Evolutionary conservation across 2,113 vertebrate species (phyloP).

Genomic region (Gnathochromis pfefferi): DNA sequence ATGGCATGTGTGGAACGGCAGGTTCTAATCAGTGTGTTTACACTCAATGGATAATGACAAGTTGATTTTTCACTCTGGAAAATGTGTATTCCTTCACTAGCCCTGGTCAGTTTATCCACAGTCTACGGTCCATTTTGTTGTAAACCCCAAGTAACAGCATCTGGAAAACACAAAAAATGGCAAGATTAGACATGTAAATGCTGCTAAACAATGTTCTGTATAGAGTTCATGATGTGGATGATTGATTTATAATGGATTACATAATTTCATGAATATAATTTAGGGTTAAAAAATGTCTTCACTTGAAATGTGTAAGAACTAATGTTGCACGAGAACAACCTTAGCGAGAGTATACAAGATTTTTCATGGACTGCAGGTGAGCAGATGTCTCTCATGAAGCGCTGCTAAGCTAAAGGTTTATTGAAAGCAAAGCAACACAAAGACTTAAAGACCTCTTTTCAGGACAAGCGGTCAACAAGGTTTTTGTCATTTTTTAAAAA

Average conservation of each 20-base stretch:
- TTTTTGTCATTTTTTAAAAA: neutral
- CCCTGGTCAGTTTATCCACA: neutral
- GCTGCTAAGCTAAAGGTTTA: neutral
- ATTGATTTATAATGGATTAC: neutral
- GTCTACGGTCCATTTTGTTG: neutral
- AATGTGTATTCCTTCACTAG: neutral
- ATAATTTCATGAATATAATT: neutral
- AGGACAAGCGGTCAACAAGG: neutral
- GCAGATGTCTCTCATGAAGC: neutral
- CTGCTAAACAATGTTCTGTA: neutral
- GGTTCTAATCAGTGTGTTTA: neutral
- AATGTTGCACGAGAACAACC: neutral
- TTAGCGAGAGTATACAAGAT: neutral
- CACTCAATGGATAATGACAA: neutral
- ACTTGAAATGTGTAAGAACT: neutral
- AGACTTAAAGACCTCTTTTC: neutral
- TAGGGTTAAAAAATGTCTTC: neutral
- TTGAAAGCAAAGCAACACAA: neutral
- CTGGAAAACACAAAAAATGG: conserved; percentile 34
- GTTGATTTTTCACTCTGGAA: neutral
- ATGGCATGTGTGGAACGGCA: neutral
- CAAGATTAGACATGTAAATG: neutral
- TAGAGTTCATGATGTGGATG: neutral
- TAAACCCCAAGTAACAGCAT: neutral
- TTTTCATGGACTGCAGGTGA: neutral